These are phyloP conservation scores for Leptosomus discolor DNA, from an alignment of 2,113 vertebrate genomes.

Conservation along the genomic window DNA sequence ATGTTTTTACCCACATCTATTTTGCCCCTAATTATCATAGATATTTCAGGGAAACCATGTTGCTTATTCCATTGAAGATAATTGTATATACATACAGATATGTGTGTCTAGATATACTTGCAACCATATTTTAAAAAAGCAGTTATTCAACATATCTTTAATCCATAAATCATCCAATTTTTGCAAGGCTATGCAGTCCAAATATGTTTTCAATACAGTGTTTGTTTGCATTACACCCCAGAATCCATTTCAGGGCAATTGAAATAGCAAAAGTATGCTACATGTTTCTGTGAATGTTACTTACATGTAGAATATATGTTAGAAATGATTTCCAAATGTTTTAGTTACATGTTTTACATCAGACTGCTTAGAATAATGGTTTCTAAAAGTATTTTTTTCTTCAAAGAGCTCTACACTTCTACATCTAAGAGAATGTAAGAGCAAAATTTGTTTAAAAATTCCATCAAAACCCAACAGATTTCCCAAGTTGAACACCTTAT, in stretches of 20 bases:
- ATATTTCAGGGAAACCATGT: neutral
- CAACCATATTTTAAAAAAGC: neutral
- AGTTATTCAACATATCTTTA: neutral
- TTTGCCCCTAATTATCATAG: neutral
- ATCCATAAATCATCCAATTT: neutral
- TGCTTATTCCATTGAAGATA: neutral
- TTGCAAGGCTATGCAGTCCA: neutral
- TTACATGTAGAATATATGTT: neutral
- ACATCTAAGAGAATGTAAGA: neutral
- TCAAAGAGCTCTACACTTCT: neutral
- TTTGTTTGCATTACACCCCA: neutral
- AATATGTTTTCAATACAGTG: neutral
- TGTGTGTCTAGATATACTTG: neutral
- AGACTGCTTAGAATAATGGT: neutral
- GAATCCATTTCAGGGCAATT: neutral
- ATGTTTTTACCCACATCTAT: neutral
- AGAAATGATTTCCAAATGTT: neutral
- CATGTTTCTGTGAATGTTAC: neutral
- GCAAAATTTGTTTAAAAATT: neutral
- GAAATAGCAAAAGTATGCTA: neutral
- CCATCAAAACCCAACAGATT: neutral
- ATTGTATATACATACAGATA: neutral
- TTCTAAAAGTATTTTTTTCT: neutral
- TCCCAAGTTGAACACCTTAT: neutral
- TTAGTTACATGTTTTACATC: neutral